Percentiles rank a stretch among this genome's conserved stretches.
Conservation (phyloP, 2,888 invertebrate species). For the Cataglyphis rosenhaueri region DNA sequence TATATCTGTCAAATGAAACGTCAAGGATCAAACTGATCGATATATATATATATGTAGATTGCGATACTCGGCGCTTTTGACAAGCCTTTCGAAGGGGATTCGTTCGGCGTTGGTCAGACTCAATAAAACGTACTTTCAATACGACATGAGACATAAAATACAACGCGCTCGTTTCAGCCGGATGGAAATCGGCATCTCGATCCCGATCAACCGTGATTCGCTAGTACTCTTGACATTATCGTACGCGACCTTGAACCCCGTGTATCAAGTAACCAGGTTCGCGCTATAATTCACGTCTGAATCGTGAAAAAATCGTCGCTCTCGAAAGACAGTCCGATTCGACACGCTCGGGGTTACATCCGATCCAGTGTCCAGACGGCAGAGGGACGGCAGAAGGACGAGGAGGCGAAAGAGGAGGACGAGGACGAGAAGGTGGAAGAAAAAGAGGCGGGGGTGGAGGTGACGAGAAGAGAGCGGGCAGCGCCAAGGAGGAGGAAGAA, state of each 20-base stretch:
- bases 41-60: background rate
- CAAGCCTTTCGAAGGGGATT: background rate
- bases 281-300: conserved; percentile 12
- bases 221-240: conserved; percentile 19
- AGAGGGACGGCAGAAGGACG: conserved; percentile 13
- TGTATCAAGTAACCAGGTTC: background rate
- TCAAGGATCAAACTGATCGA: conserved; percentile 3
- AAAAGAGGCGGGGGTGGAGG: conserved; percentile 4
- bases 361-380: background rate
- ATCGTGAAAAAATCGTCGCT: conserved; percentile 8
- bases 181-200: conserved; percentile 18
- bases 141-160: conserved; percentile 49
- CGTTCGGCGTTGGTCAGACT: background rate
- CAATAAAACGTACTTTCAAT: background rate
- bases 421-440: conserved; percentile 9
- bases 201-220: conserved; percentile 9
- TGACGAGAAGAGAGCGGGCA: conserved; percentile 51
- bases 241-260: conserved; percentile 7
- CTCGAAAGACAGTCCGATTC: conserved; percentile 26
- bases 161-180: conserved; percentile 19
- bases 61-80: background rate
- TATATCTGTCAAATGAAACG: background rate
- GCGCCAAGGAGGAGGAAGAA: conserved; percentile 38
- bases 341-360: conserved; percentile 26
- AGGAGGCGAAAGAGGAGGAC: conserved; percentile 15